Base-by-base conservation (phyloP, 2,888 invertebrate genomes). In the Cantharis nigra region DNA sequence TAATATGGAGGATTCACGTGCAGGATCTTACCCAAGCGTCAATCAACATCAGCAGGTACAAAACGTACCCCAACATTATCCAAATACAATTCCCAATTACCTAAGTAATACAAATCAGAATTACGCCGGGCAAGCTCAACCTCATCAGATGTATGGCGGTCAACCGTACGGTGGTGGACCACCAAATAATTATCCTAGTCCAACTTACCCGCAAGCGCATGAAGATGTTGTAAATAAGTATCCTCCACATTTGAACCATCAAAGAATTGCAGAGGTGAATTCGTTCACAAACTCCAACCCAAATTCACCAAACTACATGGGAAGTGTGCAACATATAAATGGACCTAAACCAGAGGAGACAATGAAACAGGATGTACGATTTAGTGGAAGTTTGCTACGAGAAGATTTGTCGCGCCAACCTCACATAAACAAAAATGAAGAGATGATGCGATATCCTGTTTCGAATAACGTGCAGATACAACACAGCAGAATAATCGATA, bases 331-430 rank as follows among this genome's bases (percentile, higher is more conserved):
- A 77, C 87, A 87, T 78, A 80, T 85, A 23, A 85, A 84, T 72
- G 85, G 84, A 14, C 83, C 83, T 77, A 77, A 82, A 72, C 81
- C 79, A n/a, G 83, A 84, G 18, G 83, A 83, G 18, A 71, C 79
- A 20, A 49, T 69, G 11, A 81, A 78, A 65, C 80, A 82, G 70
- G 83, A 84, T 71, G 79, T 80, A n/a, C 82, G 86, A 72, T 87
- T 85, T 75, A 84, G 84, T 71, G 83, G 85, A 18, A 84, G 85
- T 13, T 82, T 88, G 74, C 81, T 88, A 69, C 79, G 87, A 11
- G 88, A 88, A 81, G 87, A 88, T 77, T 83, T 87, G n/a, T 84
- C 86, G 69, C 83, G 88, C 72, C 87, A 87, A 75, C 84, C 86
- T 26, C 86, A 87, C 69, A 83, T 82, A 28, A 81, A 83, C 11